These are phyloP conservation scores for Mastigias papua DNA, from an alignment of 30 jellyfish, hydroid and myxozoan genomes.

Conservation along the genomic window DNA sequence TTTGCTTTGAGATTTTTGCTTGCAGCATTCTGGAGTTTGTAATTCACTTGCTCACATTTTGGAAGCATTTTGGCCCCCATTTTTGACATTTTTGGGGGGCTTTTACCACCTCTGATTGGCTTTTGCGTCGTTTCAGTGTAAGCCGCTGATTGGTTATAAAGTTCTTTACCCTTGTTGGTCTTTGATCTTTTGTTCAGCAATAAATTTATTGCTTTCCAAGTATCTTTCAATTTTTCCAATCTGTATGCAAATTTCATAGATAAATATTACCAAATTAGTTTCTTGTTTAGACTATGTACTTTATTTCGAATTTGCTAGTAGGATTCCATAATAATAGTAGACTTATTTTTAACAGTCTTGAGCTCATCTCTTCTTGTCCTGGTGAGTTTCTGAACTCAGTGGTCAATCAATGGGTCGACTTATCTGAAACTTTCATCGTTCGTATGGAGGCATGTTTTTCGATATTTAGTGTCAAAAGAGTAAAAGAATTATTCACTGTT, in stretches of 20 bases:
- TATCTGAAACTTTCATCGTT: constrained; percentile 23
- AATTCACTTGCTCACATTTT: too few species aligned
- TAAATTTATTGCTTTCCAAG: neutral
- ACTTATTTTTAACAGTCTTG: constrained; percentile 2
- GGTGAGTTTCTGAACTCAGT: neutral
- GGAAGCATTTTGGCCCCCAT: too few species aligned
- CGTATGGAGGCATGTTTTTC: constrained; percentile 61
- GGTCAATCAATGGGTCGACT: neutral
- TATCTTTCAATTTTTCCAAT: neutral
- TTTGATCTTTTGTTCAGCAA: neutral
- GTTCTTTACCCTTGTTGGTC: too few species aligned
- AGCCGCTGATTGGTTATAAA: too few species aligned
- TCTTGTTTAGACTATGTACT: neutral
- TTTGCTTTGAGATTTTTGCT: too few species aligned
- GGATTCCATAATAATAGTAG: constrained; percentile 11
- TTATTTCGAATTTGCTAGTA: constrained; percentile 15
- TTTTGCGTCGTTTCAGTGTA: too few species aligned
- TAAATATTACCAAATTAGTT: too few species aligned
- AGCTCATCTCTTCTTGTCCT: neutral
- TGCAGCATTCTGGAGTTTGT: too few species aligned
- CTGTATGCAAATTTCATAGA: too few species aligned
- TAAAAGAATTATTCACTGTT: constrained; percentile 23
- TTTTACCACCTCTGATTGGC: too few species aligned
- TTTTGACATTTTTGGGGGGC: too few species aligned
- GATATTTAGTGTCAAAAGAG: constrained; percentile 13